phyloP scores from a whole-genome alignment of 2,888 invertebrate genomes.

The Diplolepis rosae region DNA sequence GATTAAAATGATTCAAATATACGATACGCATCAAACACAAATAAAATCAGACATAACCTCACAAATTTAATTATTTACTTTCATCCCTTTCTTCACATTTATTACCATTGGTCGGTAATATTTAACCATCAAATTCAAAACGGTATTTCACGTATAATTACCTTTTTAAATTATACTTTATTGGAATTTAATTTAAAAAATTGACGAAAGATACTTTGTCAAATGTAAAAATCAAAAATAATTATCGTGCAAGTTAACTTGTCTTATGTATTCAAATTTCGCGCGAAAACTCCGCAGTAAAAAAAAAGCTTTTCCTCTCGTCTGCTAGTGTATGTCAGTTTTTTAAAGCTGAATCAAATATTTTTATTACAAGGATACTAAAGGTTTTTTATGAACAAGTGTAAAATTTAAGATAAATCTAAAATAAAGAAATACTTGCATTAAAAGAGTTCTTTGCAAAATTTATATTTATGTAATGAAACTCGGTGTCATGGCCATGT shows the following conservation, averaged over 20 bases:
- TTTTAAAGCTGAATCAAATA: background rate
- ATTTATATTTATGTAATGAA: constrained; percentile 4
- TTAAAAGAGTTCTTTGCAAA: background rate
- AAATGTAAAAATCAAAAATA: too few species aligned
- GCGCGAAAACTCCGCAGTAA: background rate
- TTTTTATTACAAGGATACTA: background rate
- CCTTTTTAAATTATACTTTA: too few species aligned
- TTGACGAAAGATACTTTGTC: too few species aligned
- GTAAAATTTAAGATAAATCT: background rate
- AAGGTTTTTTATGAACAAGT: background rate
- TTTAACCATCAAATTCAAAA: background rate
- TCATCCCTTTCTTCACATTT: too few species aligned
- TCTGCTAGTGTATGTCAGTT: constrained; percentile 12
- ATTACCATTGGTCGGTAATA: background rate
- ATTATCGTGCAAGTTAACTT: too few species aligned
- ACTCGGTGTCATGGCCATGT: background rate
- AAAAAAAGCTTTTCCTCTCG: background rate
- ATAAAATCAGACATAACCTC: background rate
- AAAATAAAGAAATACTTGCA: background rate
- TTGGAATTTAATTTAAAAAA: too few species aligned
- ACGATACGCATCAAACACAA: background rate
- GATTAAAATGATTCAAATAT: background rate
- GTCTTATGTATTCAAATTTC: background rate
- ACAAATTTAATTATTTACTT: background rate
- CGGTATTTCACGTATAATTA: too few species aligned